These are phyloP conservation scores for Epizoanthus ramosus DNA, from an alignment of 92 coral and sea anemone species.

Conservation along the genomic window DNA sequence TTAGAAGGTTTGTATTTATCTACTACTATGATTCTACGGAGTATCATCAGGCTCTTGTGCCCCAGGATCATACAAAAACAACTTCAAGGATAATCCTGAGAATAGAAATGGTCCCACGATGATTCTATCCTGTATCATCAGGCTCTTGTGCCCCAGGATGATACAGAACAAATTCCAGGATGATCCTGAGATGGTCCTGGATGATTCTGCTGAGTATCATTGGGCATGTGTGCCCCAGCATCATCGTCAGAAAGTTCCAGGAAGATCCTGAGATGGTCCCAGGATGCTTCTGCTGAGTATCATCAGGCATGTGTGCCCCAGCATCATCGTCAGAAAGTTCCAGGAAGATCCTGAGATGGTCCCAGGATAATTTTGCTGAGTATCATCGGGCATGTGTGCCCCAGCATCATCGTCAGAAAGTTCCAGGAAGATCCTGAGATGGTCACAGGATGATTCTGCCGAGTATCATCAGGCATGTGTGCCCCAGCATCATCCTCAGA, in stretches of 20 bases:
- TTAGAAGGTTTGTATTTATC: conserved; percentile 76
- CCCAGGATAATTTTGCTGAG: no score
- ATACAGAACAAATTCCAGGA: background rate
- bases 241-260: background rate
- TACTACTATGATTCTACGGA: background rate
- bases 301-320: background rate
- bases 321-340: background rate
- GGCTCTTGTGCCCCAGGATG: background rate
- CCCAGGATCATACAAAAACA: background rate
- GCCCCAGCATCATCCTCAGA: background rate
- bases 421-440: no score
- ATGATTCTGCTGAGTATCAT: background rate
- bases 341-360: background rate
- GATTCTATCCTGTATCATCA: background rate
- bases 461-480: background rate
- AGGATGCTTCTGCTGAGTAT: background rate
- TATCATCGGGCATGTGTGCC: background rate
- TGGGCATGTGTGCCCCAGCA: background rate
- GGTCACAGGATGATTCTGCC: background rate
- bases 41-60: background rate
- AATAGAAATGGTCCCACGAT: background rate
- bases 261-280: background rate
- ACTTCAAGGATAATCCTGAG: background rate
- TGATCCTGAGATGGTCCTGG: background rate
- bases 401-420: no score